Evolutionary conservation across 2,113 vertebrate genomes (phyloP).

Genomic region (Crotalus tigris): DNA sequence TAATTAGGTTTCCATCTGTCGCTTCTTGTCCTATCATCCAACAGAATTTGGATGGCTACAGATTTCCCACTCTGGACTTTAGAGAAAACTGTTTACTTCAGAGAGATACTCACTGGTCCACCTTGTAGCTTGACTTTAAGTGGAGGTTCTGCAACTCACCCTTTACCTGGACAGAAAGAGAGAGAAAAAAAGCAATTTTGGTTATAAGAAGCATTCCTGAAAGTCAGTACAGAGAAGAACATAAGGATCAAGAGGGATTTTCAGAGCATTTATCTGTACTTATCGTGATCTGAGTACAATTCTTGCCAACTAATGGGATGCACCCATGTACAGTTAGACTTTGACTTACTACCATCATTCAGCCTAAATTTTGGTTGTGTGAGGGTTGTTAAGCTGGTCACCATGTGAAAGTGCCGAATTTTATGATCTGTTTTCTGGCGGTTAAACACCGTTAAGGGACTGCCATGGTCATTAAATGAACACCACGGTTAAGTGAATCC

Average conservation of each 20-base stretch:
- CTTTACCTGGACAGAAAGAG: constrained; percentile 70
- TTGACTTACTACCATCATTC: not conserved
- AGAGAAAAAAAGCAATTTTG: not conserved
- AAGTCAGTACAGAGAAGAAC: not conserved
- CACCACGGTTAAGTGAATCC: too few relatives aligned
- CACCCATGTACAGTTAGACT: not conserved
- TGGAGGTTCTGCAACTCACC: constrained; percentile 76
- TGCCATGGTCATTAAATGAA: not conserved
- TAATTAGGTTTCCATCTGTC: not conserved
- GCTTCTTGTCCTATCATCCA: not conserved
- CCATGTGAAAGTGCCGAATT: not conserved
- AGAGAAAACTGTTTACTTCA: not conserved
- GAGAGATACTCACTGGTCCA: constrained; percentile 78
- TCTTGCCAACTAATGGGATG: not conserved
- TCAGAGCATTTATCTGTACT: not conserved
- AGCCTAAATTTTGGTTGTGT: not conserved
- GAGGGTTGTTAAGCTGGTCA: not conserved
- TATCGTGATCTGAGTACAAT: not conserved
- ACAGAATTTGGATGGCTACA: not conserved
- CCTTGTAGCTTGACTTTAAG: constrained; percentile 61
- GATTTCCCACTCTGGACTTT: not conserved
- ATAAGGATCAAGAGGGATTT: not conserved
- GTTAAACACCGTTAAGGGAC: not conserved
- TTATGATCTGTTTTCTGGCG: not conserved
- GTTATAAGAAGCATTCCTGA: not conserved